Evolutionary conservation across 2,113 vertebrate genomes (phyloP).

Genomic region (Oreotrochilus melanogaster): DNA sequence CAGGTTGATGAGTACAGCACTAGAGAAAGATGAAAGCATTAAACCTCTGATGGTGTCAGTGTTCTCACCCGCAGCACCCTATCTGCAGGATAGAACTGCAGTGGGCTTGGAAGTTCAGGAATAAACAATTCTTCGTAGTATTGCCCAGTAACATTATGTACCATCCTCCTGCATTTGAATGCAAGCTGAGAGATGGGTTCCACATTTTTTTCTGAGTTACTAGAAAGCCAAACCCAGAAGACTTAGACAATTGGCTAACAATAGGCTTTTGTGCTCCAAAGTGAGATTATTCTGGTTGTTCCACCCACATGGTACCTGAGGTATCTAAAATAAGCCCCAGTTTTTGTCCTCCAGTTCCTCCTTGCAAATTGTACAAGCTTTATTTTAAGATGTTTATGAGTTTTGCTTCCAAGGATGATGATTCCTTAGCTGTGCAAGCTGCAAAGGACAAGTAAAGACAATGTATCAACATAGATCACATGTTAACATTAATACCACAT

Average conservation of each 20-base stretch:
- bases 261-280: background rate
- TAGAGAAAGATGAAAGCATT: background rate
- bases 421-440: background rate
- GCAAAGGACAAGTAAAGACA: background rate
- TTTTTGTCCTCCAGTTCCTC: background rate
- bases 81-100: background rate
- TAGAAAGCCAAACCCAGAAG: background rate
- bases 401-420: background rate
- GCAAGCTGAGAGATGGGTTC: background rate
- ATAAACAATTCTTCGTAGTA: background rate
- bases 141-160: background rate
- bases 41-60: background rate
- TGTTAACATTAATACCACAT: too few relatives aligned
- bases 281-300: background rate
- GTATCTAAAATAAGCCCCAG: background rate
- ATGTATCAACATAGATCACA: background rate
- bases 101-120: background rate
- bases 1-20: background rate
- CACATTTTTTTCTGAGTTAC: accelerated
- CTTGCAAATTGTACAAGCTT: background rate
- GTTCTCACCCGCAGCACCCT: accelerated
- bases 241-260: background rate
- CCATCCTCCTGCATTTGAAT: background rate
- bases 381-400: background rate
- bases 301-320: background rate